phyloP scores from a whole-genome alignment of 2,113 vertebrate genomes.

The Hassar affinis region DNA sequence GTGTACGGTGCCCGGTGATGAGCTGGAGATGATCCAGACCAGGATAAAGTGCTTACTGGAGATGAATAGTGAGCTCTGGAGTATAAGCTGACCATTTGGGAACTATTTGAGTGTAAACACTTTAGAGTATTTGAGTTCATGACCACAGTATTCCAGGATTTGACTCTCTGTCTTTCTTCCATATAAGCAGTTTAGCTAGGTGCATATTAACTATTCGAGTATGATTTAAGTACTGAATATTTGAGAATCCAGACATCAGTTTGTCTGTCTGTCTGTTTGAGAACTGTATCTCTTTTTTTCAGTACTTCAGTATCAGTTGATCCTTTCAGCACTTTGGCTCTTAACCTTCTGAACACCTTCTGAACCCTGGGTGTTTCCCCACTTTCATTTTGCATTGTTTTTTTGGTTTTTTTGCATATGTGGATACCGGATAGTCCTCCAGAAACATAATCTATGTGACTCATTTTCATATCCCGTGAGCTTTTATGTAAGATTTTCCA shows the following conservation, averaged over 20 bases:
- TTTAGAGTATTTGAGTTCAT: not conserved
- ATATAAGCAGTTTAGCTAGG: not conserved
- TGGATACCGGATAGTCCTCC: not conserved
- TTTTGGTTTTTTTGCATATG: not conserved
- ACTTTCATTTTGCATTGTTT: not conserved
- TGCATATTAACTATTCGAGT: not conserved
- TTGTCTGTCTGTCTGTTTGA: not conserved
- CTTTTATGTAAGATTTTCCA: not conserved
- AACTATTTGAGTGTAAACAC: not conserved
- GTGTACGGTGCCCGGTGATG: not conserved
- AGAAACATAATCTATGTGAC: not conserved
- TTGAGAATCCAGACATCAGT: not conserved
- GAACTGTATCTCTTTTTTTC: not conserved
- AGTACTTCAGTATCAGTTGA: not conserved
- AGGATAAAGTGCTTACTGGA: not conserved
- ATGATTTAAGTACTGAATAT: not conserved
- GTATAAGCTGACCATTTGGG: not conserved
- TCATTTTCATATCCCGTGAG: not conserved
- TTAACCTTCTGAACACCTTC: not conserved
- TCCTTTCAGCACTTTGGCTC: not conserved
- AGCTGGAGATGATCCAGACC: not conserved
- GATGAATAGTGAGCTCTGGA: not conserved
- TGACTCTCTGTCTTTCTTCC: not conserved
- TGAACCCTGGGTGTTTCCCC: too few species aligned
- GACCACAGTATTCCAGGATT: not conserved